Evolutionary conservation across 2,797 vertebrate species (phyloP), one percentile per base, ranked within the genome.

Genomic region (Acropternis orthonyx): DNA sequence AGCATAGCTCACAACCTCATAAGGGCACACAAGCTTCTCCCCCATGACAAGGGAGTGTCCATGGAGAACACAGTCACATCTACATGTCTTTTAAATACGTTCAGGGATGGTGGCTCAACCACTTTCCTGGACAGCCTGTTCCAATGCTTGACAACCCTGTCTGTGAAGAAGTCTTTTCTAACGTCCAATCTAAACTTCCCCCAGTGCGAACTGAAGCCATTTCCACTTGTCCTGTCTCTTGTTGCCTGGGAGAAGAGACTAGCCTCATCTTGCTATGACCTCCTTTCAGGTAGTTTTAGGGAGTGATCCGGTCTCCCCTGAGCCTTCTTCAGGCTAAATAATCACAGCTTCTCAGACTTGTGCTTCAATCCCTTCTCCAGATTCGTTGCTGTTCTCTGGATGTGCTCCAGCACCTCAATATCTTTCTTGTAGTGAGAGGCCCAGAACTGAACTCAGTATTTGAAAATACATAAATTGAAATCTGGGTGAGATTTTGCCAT

Each of bases 181-280:
- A 51, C 26, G 76, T 16, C 20, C 23, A 19, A 18, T 26, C 28
- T 44, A 26, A 89, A 18, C 32, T 5, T 63, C 28, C 9, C 20
- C 32, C 48, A 5, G 10, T 76, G 20, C 37, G 28, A 44, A 28
- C 0, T 39, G 37, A 71, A 24, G 8, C 32, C 1, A 12, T 71
- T 21, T 10, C 9, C 27, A 51, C 36, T 37, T 49, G 7, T 51
- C 7, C 14, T n/a, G 7, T n/a, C 0, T 0, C 14, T 63, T 51
- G 37, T 32, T 49, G 39, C 44, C 44, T 0, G 2, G 39, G 34
- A 63, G 32, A 63, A 49, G 27, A 44, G 24, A 14, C 8, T 68
- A 76, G 23, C 24, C 32, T 13, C 37, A 56, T 28, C 6, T 52
- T 72, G 37, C 20, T 16, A 26, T 8, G 39, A 3, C 37, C 15